phyloP scores from a whole-genome alignment of 1,140 invertebrate genomes.

The Magallana angulata region DNA sequence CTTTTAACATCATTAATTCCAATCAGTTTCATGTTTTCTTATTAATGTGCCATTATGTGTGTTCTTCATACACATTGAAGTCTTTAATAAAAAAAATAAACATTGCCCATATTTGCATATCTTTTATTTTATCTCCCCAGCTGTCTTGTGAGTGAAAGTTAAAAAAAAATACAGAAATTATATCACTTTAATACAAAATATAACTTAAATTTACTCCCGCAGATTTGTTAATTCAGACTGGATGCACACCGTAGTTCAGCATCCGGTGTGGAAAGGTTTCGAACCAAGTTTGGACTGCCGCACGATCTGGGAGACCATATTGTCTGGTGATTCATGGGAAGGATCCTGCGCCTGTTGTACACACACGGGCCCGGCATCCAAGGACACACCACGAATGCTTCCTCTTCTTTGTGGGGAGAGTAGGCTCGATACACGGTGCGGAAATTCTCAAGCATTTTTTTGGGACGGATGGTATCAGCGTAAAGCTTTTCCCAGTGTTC shows the following conservation, averaged over 20 bases:
- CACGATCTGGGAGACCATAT: background rate
- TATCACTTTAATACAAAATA: background rate
- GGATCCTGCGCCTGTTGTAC: slow-evolving; percentile 23
- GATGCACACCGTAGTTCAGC: background rate
- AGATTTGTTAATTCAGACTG: slow-evolving; percentile 11
- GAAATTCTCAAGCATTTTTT: slow-evolving; percentile 62
- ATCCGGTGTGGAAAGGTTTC: background rate
- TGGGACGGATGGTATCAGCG: slow-evolving; percentile 55
- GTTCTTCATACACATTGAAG: no score
- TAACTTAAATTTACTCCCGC: no score
- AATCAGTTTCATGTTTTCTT: background rate
- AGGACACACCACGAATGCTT: slow-evolving; percentile 65
- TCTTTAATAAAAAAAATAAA: no score
- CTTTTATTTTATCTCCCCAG: background rate
- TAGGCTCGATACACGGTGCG: slow-evolving; percentile 63
- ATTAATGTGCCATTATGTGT: background rate
- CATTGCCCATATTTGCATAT: no score
- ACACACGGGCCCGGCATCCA: slow-evolving; percentile 63
- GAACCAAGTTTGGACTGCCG: background rate
- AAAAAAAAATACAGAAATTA: background rate
- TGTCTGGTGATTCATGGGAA: slow-evolving; percentile 2
- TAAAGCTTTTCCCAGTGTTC: slow-evolving; percentile 68
- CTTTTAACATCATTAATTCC: background rate
- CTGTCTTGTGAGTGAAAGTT: background rate
- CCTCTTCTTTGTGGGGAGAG: slow-evolving; percentile 65